Evolutionary conservation across 2,888 invertebrate species (phyloP), one percentile per base, ranked within the genome.

Genomic region (Alloplasta piceator): DNA sequence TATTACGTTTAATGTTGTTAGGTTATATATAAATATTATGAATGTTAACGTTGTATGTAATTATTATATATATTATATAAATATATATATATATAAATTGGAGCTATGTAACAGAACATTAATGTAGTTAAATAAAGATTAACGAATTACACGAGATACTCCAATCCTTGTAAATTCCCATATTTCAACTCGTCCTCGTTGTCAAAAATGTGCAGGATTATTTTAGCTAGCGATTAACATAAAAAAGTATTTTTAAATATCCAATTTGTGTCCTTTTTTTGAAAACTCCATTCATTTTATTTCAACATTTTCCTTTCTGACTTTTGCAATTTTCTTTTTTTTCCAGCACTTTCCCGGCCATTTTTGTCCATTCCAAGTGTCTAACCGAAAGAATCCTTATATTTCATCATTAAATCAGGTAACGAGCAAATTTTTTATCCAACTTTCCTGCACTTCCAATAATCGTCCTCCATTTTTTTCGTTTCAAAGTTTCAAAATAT

Each of bases 11-110:
- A 87, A 88, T 88, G 87, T 89, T 90, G 86, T 88, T 90, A 90
- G 88, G 86, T 89, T 87, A 87, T 88, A 85, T 72, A 85, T 85
- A 86, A 85, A 86, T 83, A 89, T 87, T 87, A 90, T 90, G 87
- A 89, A 90, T 90, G 90, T 90, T 90, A 87, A 86, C 85, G 87
- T 90, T 90, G 87, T 90, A 88, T 87, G 89, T 89, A 71, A 87
- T 85, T 86, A 86, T 86, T 16, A 61, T 61, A 74, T 68, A 52
- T 55, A 55, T 67, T 60, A 71, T 52, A 82, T 41, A 50, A 46
- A 66, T 67, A 61, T 39, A 58, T 9, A 67, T 26, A 60, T 56
- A 77, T 66, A 67, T 72, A 78, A 83, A 76, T 26, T 80, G 84
- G 70, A 82, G 78, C 80, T 84, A 82, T 83, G 82, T 83, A 83